Conservation (phyloP, 2,797 vertebrate genomes). For the Gouania willdenowi region DNA sequence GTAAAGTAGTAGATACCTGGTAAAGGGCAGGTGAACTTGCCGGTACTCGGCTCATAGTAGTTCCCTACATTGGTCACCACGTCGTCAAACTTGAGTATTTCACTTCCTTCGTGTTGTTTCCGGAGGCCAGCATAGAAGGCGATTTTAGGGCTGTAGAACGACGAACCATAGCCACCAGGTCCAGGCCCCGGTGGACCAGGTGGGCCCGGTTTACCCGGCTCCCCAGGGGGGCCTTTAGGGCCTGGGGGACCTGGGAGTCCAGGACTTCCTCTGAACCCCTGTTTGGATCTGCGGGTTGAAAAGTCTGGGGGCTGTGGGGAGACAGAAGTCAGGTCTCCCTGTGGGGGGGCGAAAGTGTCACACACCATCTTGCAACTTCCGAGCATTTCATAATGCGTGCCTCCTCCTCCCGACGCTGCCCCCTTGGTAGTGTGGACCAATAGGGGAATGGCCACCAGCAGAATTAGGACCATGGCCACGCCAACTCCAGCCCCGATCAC, state of each 20-base stretch:
- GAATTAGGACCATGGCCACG: constrained; percentile 94
- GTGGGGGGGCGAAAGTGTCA: constrained; percentile 82
- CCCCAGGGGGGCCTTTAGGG: constrained; percentile 80
- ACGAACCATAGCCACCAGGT: constrained; percentile 79
- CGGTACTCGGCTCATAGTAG: constrained; percentile 88
- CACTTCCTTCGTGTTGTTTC: constrained; percentile 85
- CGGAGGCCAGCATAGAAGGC: constrained; percentile 89
- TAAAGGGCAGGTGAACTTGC: constrained; percentile 91
- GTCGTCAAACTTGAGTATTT: constrained; percentile 88
- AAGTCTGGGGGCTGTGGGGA: constrained; percentile 77
- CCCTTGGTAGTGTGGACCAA: constrained; percentile 92
- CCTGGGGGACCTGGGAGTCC: constrained; percentile 83
- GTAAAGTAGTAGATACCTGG: constrained; percentile 90
- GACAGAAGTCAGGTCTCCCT: constrained; percentile 71
- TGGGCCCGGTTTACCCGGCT: constrained; percentile 83
- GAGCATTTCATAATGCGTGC: constrained; percentile 89
- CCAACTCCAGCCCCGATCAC: constrained; percentile 92
- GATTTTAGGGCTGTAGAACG: constrained; percentile 85
- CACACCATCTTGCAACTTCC: constrained; percentile 94
- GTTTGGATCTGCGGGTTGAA: constrained; percentile 77
- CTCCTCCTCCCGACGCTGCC: constrained; percentile 79
- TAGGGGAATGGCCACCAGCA: constrained; percentile 93
- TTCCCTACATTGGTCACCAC: constrained; percentile 93
- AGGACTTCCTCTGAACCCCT: constrained; percentile 80
- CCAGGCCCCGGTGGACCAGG: constrained; percentile 81